Conservation (phyloP, 2,888 invertebrate species). For the Tetropium fuscum region DNA sequence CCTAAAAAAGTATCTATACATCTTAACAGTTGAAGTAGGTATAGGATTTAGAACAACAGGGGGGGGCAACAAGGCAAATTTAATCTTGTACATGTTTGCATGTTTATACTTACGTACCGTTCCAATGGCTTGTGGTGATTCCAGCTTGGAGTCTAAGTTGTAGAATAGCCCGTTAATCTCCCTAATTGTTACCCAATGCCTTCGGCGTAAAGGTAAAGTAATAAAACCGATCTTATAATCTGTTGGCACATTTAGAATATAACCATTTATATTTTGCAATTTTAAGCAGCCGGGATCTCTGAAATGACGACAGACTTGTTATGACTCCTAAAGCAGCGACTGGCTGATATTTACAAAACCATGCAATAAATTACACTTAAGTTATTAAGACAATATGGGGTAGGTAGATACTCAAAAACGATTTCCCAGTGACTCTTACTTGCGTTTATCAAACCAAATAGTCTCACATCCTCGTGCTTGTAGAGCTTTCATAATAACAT, state of each 20-base stretch:
- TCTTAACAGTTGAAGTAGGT: no score
- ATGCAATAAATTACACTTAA: neutral
- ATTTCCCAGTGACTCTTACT: conserved; percentile 69
- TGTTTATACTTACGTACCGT: conserved; percentile 68
- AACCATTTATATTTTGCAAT: conserved; percentile 84
- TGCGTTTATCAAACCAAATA: conserved; percentile 98
- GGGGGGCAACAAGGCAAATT: neutral
- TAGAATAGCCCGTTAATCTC: conserved; percentile 85
- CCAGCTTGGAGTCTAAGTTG: conserved; percentile 94
- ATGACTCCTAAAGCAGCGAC: neutral
- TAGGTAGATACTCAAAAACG: neutral
- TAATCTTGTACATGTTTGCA: neutral
- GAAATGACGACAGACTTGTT: conserved; percentile 53
- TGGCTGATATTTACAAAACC: neutral
- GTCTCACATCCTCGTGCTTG: conserved; percentile 87
- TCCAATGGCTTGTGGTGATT: conserved; percentile 85
- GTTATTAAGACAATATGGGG: neutral
- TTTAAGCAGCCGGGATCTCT: conserved; percentile 85
- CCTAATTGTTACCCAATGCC: conserved; percentile 93
- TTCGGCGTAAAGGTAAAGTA: conserved; percentile 83
- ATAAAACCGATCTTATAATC: conserved; percentile 91
- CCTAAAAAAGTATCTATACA: conserved; percentile 74
- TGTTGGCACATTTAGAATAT: conserved; percentile 94
- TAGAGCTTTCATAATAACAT: conserved; percentile 96
- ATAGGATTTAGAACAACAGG: no score